These are phyloP conservation scores for Fragum fragum DNA, from an alignment of 2,888 invertebrate genomes.

Conservation along the genomic window DNA sequence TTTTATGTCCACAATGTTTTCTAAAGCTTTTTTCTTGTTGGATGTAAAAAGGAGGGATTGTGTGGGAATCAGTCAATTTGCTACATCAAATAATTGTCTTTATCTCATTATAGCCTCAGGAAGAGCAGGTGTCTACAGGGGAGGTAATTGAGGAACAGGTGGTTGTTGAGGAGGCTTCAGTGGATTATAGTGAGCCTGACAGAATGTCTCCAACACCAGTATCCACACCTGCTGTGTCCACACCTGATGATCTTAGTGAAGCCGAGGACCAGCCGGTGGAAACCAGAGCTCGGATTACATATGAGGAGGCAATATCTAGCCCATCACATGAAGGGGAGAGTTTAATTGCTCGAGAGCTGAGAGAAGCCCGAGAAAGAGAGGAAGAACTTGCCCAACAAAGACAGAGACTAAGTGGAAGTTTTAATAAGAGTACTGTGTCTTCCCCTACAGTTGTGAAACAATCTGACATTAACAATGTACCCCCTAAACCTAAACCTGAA, in stretches of 20 bases:
- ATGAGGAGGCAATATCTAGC: conserved; percentile 77
- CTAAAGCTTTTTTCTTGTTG: no score
- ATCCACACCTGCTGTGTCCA: conserved; percentile 39
- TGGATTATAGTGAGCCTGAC: conserved; percentile 33
- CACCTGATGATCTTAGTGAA: conserved; percentile 55
- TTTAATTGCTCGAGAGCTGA: conserved; percentile 87
- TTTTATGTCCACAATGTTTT: no score
- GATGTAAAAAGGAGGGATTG: no score
- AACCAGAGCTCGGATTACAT: conserved; percentile 64
- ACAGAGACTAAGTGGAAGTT: conserved; percentile 28
- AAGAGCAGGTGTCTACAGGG: not conserved
- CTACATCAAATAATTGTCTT: no score
- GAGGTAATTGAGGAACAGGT: conserved; percentile 31
- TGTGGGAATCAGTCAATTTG: no score
- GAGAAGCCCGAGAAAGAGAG: conserved; percentile 88
- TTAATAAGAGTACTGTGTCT: not conserved
- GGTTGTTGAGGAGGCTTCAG: conserved; percentile 37
- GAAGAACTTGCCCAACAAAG: conserved; percentile 86
- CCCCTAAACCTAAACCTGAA: conserved; percentile 16
- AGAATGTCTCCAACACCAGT: conserved; percentile 45
- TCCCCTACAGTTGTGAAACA: not conserved
- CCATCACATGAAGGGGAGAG: conserved; percentile 83
- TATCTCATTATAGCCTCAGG: not conserved
- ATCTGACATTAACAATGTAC: conserved; percentile 15
- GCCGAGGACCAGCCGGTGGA: conserved; percentile 42